A percentile compares a stretch with the other conserved stretches of the same genome.
These are phyloP conservation scores for Morinoia aosen DNA, from an alignment of 2,888 invertebrate species.

Conservation along the genomic window DNA sequence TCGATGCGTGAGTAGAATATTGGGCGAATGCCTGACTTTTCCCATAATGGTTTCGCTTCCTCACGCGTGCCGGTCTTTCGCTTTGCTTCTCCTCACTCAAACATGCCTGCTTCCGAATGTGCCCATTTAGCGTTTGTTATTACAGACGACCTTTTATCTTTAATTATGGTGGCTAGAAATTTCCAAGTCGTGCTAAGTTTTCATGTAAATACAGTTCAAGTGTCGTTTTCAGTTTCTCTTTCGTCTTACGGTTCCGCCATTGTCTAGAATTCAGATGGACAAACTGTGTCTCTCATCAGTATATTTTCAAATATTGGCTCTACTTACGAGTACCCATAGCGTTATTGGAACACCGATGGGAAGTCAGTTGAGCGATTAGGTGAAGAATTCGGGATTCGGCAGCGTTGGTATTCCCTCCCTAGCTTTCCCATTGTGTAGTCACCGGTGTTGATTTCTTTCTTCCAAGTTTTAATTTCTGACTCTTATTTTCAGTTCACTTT, in stretches of 20 bases:
- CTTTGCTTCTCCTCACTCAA: neutral
- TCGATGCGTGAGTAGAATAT: neutral
- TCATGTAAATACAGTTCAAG: neutral
- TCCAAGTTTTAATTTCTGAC: neutral
- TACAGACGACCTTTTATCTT: neutral
- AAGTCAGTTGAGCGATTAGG: neutral
- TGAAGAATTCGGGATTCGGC: neutral
- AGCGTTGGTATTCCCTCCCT: neutral
- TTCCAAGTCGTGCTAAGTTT: neutral
- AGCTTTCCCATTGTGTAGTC: neutral
- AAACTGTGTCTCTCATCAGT: too few species aligned
- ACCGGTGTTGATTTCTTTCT: neutral
- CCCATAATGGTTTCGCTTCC: neutral
- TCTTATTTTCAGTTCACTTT: neutral
- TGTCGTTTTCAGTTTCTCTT: too few species aligned
- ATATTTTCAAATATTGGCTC: neutral
- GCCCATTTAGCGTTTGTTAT: neutral
- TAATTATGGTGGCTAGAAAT: neutral
- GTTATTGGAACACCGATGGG: neutral
- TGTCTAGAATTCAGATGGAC: too few species aligned
- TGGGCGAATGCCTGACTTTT: slow-evolving; percentile 18
- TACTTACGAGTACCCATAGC: neutral
- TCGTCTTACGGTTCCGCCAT: too few species aligned
- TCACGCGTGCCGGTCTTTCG: neutral
- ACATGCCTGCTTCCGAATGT: neutral